Conservation (phyloP, 2,113 vertebrate genomes). For the Mobula hypostoma region DNA sequence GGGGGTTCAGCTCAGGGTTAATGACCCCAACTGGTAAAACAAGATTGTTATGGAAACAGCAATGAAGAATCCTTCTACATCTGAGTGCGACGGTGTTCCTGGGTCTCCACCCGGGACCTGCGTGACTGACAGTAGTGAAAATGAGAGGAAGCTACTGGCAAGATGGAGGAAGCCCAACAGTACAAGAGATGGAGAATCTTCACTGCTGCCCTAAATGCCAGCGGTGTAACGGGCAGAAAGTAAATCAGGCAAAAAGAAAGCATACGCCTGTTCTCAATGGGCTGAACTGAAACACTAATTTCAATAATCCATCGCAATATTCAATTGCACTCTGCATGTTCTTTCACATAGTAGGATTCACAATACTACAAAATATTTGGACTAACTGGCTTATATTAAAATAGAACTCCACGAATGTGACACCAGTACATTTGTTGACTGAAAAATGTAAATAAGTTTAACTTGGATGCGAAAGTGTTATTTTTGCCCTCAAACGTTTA, state of each 20-base stretch:
- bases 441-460: constrained; percentile 2
- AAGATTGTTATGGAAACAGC: no score
- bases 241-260: neutral
- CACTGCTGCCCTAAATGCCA: no score
- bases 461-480: neutral
- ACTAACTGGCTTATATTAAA: neutral
- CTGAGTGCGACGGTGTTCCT: no score
- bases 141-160: no score
- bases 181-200: no score
- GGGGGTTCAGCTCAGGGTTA: no score
- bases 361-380: neutral
- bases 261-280: neutral
- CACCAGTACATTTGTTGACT: neutral
- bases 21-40: no score
- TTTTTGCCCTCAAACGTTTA: neutral
- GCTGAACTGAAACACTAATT: neutral
- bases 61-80: no score
- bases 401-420: neutral
- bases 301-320: neutral
- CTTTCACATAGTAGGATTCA: neutral
- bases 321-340: neutral
- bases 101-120: no score
- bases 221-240: no score
- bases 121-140: no score
- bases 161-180: no score